These are phyloP conservation scores for Drosophila tani DNA, from an alignment of 1,140 invertebrate genomes.

Conservation along the genomic window DNA sequence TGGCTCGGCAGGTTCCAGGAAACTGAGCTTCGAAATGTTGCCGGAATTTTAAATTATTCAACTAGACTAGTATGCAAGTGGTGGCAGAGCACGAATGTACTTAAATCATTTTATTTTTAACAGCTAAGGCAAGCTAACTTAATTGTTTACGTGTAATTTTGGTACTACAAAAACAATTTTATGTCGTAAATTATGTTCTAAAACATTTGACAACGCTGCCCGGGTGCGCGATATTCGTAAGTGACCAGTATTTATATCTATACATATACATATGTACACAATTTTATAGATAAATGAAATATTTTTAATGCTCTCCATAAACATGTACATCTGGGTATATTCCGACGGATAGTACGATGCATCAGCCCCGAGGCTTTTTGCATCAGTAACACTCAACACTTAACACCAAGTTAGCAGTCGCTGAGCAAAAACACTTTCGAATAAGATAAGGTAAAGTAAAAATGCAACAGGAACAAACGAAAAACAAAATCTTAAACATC, in stretches of 20 bases:
- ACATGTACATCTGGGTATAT: slow-evolving; percentile 28
- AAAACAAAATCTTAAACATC: slow-evolving; percentile 42
- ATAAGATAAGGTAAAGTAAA: slow-evolving; percentile 22
- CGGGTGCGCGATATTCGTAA: slow-evolving; percentile 63
- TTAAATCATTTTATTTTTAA: slow-evolving; percentile 70
- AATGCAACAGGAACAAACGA: slow-evolving; percentile 31
- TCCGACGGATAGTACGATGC: slow-evolving; percentile 34
- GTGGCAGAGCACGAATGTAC: slow-evolving; percentile 64
- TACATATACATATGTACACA: slow-evolving; percentile 66
- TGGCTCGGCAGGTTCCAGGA: slow-evolving; percentile 20
- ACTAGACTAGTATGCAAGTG: slow-evolving; percentile 32
- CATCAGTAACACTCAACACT: slow-evolving; percentile 24
- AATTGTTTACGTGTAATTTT: slow-evolving; percentile 31
- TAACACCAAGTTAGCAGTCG: slow-evolving; percentile 40
- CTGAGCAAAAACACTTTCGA: slow-evolving; percentile 34
- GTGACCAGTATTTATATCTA: slow-evolving; percentile 83
- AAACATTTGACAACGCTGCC: slow-evolving; percentile 67
- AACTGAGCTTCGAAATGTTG: slow-evolving; percentile 64
- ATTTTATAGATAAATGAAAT: slow-evolving; percentile 81
- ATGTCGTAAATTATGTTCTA: slow-evolving; percentile 67
- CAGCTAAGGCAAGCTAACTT: slow-evolving; percentile 35
- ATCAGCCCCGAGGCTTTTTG: slow-evolving; percentile 61
- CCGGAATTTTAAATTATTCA: slow-evolving; percentile 68
- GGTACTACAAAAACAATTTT: slow-evolving; percentile 18
- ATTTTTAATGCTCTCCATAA: slow-evolving; percentile 43